These are phyloP conservation scores for Sinodicranocentrus sp. DNA, from an alignment of 2,888 invertebrate genomes.

Conservation along the genomic window DNA sequence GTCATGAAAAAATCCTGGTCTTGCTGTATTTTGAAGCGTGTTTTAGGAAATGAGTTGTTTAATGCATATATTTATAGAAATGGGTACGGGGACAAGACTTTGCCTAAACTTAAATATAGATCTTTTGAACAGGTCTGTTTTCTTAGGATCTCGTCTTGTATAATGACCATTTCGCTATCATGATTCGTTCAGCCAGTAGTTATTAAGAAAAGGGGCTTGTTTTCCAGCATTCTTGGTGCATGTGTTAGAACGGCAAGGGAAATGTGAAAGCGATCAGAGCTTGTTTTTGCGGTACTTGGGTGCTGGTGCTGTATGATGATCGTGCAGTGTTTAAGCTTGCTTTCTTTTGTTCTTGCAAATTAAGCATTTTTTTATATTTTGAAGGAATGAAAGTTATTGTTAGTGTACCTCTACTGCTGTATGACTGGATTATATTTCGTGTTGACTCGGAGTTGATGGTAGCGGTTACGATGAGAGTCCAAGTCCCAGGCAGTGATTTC, in stretches of 20 bases:
- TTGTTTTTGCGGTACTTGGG: neutral
- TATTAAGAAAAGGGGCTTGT: neutral
- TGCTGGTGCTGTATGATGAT: neutral
- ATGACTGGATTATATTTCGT: too few relatives aligned
- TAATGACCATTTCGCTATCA: neutral
- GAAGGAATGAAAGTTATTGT: constrained; percentile 4
- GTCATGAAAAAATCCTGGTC: constrained; percentile 10
- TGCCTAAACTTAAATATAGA: constrained; percentile 1
- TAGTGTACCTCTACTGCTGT: constrained; percentile 9
- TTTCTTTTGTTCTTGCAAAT: neutral
- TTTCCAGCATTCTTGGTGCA: too few relatives aligned
- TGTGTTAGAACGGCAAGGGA: neutral
- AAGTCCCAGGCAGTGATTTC: neutral
- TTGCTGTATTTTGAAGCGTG: neutral
- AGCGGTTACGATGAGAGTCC: neutral
- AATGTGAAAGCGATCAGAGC: constrained; percentile 1
- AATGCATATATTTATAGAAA: constrained; percentile 18
- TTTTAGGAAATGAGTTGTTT: neutral
- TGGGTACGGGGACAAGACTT: constrained; percentile 6
- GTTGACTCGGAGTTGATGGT: neutral
- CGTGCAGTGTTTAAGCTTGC: neutral
- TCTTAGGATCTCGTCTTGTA: neutral
- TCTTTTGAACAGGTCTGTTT: neutral
- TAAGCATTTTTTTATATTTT: neutral
- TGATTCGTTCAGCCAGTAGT: neutral